phyloP scores from a whole-genome alignment of 2,113 vertebrate species.

The Lota lota region DNA sequence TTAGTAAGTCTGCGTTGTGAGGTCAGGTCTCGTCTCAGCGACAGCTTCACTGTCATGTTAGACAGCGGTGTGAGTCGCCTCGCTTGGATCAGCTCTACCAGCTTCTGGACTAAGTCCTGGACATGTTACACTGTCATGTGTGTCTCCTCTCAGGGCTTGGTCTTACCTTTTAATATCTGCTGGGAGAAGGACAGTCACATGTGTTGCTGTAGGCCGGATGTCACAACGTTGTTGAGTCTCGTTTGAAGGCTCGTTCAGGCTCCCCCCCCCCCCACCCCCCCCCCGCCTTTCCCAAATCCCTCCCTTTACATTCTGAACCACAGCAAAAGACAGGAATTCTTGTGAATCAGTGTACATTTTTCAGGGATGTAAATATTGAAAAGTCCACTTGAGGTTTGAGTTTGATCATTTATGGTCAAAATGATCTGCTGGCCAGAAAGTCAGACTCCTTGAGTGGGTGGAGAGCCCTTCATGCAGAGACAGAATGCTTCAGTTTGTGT shows the following conservation, averaged over 20 bases:
- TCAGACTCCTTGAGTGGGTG: constrained; percentile 44
- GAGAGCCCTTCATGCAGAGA: constrained; percentile 41
- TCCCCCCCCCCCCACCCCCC: constrained; percentile 26
- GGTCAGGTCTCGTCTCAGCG: too few relatives aligned
- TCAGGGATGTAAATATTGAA: constrained; percentile 74
- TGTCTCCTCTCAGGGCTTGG: constrained; percentile 67
- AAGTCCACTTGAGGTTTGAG: constrained; percentile 49
- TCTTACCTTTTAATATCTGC: constrained; percentile 48
- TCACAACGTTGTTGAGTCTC: constrained; percentile 37
- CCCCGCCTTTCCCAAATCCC: constrained; percentile 23
- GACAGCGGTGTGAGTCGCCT: too few relatives aligned
- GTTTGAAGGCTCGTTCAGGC: constrained; percentile 53
- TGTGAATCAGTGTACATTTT: constrained; percentile 66
- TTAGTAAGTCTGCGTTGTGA: too few relatives aligned
- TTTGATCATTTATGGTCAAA: constrained; percentile 46
- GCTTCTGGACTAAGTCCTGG: constrained; percentile 39
- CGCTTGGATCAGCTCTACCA: constrained; percentile 6
- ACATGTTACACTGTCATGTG: constrained; percentile 31
- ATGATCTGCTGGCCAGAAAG: constrained; percentile 69
- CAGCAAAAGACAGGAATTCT: constrained; percentile 42
- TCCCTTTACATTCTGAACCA: constrained; percentile 57
- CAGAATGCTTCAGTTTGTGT: constrained; percentile 46
- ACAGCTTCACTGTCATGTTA: too few relatives aligned
- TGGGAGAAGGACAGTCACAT: constrained; percentile 37
- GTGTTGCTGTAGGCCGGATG: constrained; percentile 45